These are phyloP conservation scores for Muschampia staudingeri DNA, from an alignment of 2,888 invertebrate species.

Conservation along the genomic window DNA sequence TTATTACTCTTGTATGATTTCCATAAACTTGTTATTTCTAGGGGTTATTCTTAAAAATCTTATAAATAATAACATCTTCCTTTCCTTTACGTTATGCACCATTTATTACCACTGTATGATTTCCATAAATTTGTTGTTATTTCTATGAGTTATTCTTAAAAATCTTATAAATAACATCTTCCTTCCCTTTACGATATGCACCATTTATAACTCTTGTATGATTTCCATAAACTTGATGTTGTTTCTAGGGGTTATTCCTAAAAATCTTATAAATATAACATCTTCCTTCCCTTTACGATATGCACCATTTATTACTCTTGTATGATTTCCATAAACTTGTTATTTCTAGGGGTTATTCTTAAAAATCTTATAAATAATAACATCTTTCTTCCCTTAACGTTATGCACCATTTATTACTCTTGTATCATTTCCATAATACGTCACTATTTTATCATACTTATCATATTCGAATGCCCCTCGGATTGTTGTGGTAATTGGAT, in stretches of 20 bases:
- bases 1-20: too few relatives aligned
- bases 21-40: not conserved
- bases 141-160: not conserved
- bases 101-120: not conserved
- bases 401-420: not conserved
- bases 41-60: not conserved
- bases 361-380: not conserved
- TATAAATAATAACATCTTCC: not conserved
- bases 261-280: not conserved
- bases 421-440: slow-evolving; percentile 6
- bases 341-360: not conserved
- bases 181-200: too few relatives aligned
- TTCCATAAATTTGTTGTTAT: not conserved
- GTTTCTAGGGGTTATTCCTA: not conserved
- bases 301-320: too few relatives aligned
- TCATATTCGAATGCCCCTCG: not conserved
- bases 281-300: too few relatives aligned
- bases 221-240: too few relatives aligned
- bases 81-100: not conserved
- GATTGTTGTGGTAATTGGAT: slow-evolving; percentile 13
- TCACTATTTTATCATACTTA: not conserved
- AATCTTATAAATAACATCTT: not conserved
- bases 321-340: too few relatives aligned
- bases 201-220: too few relatives aligned
- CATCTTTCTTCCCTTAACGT: not conserved